Conservation (phyloP, 2,797 vertebrate genomes). For the Sebastes ruberrimus region DNA sequence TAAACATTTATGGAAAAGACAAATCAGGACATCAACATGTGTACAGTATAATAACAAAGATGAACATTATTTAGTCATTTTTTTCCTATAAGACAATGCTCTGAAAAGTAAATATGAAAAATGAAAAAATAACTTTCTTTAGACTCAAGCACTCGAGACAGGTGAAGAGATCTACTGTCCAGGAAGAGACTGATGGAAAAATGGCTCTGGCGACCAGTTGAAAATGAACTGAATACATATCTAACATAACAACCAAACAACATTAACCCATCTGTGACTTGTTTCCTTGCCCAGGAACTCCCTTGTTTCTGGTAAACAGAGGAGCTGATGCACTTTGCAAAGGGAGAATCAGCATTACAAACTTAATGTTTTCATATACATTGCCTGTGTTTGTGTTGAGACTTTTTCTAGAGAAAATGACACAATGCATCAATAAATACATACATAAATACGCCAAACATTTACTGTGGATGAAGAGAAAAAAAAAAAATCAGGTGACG, state of each 20-base stretch:
- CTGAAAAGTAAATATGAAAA: constrained; percentile 58
- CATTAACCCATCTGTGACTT: constrained; percentile 73
- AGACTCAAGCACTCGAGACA: constrained; percentile 85
- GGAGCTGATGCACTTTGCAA: constrained; percentile 81
- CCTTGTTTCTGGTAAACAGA: constrained; percentile 82
- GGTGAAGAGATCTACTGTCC: constrained; percentile 44
- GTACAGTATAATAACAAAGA: constrained; percentile 89
- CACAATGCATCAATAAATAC: constrained; percentile 70
- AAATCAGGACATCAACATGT: constrained; percentile 83
- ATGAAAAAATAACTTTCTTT: constrained; percentile 82
- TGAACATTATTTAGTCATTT: constrained; percentile 87
- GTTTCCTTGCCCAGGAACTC: constrained; percentile 77
- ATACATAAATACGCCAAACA: constrained; percentile 81
- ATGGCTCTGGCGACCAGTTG: constrained; percentile 82
- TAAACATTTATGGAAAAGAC: constrained; percentile 73
- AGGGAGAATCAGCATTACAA: constrained; percentile 69
- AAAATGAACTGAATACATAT: constrained; percentile 82
- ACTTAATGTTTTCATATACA: constrained; percentile 91
- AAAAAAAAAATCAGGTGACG: constrained; percentile 64
- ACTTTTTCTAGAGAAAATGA: constrained; percentile 84
- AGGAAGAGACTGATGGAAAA: constrained; percentile 46
- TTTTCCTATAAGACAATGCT: constrained; percentile 81
- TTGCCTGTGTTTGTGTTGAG: constrained; percentile 95
- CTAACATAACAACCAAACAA: constrained; percentile 69
- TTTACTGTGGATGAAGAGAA: constrained; percentile 83